Evolutionary conservation across 2,888 invertebrate species (phyloP).

Genomic region (Acleris literana): DNA sequence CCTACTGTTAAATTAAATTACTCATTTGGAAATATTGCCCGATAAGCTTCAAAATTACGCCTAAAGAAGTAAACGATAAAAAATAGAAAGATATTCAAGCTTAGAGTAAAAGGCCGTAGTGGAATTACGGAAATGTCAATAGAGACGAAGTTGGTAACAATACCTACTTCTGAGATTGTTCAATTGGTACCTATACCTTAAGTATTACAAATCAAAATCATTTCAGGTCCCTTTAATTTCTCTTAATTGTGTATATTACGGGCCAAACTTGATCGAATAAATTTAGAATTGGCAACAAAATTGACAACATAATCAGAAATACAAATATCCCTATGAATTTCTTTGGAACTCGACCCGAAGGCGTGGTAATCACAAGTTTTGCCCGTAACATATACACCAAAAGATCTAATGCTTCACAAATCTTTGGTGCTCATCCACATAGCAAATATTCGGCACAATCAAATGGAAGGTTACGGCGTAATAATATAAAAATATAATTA

Average conservation of each 20-base stretch:
- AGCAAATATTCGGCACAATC: constrained; percentile 75
- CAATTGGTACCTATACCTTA: constrained; percentile 80
- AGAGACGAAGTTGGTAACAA: constrained; percentile 70
- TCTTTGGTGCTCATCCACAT: constrained; percentile 82
- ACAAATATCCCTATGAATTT: constrained; percentile 9
- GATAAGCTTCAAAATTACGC: constrained; percentile 65
- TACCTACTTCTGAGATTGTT: constrained; percentile 74
- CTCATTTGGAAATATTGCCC: constrained; percentile 60
- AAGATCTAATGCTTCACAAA: constrained; percentile 77
- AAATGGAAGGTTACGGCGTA: constrained; percentile 67
- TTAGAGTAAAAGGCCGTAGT: constrained; percentile 58
- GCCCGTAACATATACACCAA: constrained; percentile 66
- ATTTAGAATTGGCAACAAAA: not conserved
- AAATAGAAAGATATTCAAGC: constrained; percentile 69
- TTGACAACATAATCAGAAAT: not conserved
- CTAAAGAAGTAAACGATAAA: constrained; percentile 68
- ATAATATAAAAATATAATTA: constrained; percentile 61
- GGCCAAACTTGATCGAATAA: constrained; percentile 17
- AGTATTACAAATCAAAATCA: constrained; percentile 76
- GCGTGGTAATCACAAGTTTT: not conserved
- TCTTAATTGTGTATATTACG: constrained; percentile 65
- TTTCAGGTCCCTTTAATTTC: constrained; percentile 83
- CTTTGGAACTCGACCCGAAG: constrained; percentile 20
- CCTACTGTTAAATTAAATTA: constrained; percentile 51
- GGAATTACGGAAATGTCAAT: constrained; percentile 65